Evolutionary conservation across 2,888 invertebrate species (phyloP).

Genomic region (Eupeodes latifasciatus): DNA sequence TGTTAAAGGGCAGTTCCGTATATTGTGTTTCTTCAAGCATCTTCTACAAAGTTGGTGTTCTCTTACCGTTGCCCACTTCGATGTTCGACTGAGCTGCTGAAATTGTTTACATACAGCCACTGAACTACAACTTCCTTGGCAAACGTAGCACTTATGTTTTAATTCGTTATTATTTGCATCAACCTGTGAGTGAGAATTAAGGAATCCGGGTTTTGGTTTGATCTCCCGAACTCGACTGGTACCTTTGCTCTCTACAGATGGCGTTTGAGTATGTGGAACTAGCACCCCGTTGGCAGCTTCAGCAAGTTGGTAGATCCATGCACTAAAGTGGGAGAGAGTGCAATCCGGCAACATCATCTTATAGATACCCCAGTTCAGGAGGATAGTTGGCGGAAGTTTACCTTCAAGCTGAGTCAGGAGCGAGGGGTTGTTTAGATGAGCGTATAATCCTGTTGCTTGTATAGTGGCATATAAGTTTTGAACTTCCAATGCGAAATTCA

Average conservation of each 20-base stretch:
- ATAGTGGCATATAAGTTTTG: conserved; percentile 40
- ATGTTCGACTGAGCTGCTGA: not conserved
- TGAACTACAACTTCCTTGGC: not conserved
- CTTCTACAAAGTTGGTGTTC: conserved; percentile 24
- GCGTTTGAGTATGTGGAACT: not conserved
- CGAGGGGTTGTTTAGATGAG: too few species aligned
- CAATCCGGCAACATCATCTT: too few species aligned
- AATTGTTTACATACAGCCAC: conserved; percentile 1
- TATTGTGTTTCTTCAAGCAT: conserved; percentile 30
- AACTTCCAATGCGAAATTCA: conserved; percentile 30
- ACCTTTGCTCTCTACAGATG: too few species aligned
- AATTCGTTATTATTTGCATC: not conserved
- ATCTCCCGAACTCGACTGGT: conserved; percentile 1
- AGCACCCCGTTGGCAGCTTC: conserved; percentile 12
- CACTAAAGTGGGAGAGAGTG: too few species aligned
- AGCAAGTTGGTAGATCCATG: conserved; percentile 17
- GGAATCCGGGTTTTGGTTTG: not conserved
- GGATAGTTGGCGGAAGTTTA: too few species aligned
- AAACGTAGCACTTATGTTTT: not conserved
- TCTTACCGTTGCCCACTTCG: conserved; percentile 19
- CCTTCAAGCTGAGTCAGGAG: too few species aligned
- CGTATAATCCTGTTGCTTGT: not conserved
- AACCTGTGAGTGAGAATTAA: not conserved
- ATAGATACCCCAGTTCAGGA: too few species aligned
- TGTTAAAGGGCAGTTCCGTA: conserved; percentile 15